A percentile compares a stretch with the other conserved stretches of the same genome.
phyloP scores from a whole-genome alignment of 2,113 vertebrate genomes.

The Rhynchopsitta pachyrhyncha region DNA sequence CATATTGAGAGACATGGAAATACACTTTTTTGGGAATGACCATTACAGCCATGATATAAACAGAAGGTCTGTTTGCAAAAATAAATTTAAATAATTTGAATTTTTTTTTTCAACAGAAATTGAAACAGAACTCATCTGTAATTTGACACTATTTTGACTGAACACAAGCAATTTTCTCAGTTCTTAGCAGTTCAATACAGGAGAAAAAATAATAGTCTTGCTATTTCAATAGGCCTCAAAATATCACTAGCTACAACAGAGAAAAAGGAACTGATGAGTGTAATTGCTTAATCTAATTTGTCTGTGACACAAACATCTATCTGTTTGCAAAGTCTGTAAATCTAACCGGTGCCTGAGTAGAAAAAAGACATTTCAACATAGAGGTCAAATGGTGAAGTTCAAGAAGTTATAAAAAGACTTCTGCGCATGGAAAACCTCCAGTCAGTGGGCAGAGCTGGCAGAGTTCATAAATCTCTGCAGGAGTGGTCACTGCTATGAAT shows the following conservation, averaged over 20 bases:
- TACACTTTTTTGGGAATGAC: background rate
- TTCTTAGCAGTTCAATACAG: background rate
- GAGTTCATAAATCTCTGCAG: background rate
- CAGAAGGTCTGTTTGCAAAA: background rate
- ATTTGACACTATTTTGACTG: background rate
- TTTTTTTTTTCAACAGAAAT: background rate
- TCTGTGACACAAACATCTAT: background rate
- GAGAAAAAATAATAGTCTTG: background rate
- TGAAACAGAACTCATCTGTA: background rate
- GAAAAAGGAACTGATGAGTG: background rate
- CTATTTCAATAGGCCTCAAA: background rate
- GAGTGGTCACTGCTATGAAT: background rate
- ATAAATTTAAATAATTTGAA: background rate
- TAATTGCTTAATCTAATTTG: background rate
- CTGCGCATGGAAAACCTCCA: background rate
- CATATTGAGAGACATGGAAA: background rate
- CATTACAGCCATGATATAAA: background rate
- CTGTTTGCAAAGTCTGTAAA: background rate
- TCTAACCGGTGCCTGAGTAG: background rate
- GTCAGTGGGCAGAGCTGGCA: background rate
- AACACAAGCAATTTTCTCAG: background rate
- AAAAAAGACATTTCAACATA: background rate
- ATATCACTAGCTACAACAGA: background rate
- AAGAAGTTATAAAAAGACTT: background rate
- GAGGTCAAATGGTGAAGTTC: background rate